Evolutionary conservation across 2,888 invertebrate genomes (phyloP), one percentile per base, ranked within the genome.

Genomic region (Campoletis raptor): DNA sequence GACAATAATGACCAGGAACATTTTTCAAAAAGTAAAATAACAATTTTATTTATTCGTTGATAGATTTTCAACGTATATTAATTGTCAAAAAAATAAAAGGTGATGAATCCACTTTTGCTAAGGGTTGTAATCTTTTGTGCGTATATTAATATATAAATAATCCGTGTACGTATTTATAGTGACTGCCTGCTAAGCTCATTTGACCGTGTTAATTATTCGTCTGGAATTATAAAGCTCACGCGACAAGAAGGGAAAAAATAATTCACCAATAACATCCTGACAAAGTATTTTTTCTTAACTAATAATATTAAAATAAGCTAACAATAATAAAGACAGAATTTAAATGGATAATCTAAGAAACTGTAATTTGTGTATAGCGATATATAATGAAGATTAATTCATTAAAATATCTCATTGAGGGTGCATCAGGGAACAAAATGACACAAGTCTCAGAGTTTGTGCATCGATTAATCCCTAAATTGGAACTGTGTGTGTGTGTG

Each of bases 191-290:
- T 66, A 61, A 74, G 85, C 61, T 81, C 85, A 85, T 40, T 77
- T 83, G 88, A 88, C 87, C 89, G 87, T 84, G 70, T 69, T 89
- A 88, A 89, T 91, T 90, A 89, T 88, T 88, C 87, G 85, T 70
- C 87, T 88, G 88, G 85, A 89, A 90, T 89, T 67, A 78, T 73
- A 70, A 81, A 52, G 66, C 73, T 73, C 67, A 30, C 54, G 81
- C 64, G 48, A 52, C 57, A 73, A 66, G 77, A 86, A 72, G 66
- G 48, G 45, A 80, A 88, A 61, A 70, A 12, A 42, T 52, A 54
- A 81, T 40, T 52, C 24, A 15, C n/a, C 36, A 37, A 61, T 12
- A 61, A 2, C 5, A n/a, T 9, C 9, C 10, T 8, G 66, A 66
- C 8, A 37, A 37, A 12, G 12, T 5, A 15, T 15, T 12, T 30